Base-by-base conservation (phyloP, 2,888 invertebrate genomes). In the Resseliella maxima region DNA sequence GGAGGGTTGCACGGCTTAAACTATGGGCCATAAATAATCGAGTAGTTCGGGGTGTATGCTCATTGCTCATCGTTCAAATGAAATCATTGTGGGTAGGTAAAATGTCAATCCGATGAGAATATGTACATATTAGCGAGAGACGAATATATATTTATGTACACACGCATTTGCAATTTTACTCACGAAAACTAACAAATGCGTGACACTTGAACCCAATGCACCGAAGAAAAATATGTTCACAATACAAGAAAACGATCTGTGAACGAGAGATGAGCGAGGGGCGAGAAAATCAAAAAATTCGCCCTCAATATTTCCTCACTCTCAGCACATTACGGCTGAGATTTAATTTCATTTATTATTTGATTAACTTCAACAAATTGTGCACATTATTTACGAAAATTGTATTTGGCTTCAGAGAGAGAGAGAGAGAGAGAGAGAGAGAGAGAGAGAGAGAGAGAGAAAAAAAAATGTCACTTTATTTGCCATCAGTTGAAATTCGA, bases 271-370 rank as follows among this genome's bases (percentile, higher is more conserved):
- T 8, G 59, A 24, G 59, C 24, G n/a, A 24, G 46, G 8, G 2
- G 46, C 18, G 46, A 41, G 41, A 41, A 12, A 41, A 41, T 41
- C n/a, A n/a, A n/a, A n/a, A n/a, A n/a, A n/a, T 41, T 41, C 50
- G 50, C 50, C 59, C 59, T 24, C 6, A 12, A n/a, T n/a, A 38
- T 83, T 83, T 27, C 2, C 38, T n/a, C 38, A 38, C 83, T 38
- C n/a, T n/a, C n/a, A n/a, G n/a, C n/a, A n/a, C n/a, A n/a, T n/a
- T 83, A 38, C 38, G 38, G 83, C 38, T n/a, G 38, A n/a, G 83
- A 83, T 83, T 83, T 83, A 83, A 83, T 83, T 83, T 83, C 83
- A 83, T 38, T 83, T 83, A 38, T 83, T 83, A 83, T 83, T 83
- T 83, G 83, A 83, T 83, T 83, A 83, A 83, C 83, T 83, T 83